These are phyloP conservation scores for Amblyornis subalaris DNA, from an alignment of 2,113 vertebrate species.

Conservation along the genomic window DNA sequence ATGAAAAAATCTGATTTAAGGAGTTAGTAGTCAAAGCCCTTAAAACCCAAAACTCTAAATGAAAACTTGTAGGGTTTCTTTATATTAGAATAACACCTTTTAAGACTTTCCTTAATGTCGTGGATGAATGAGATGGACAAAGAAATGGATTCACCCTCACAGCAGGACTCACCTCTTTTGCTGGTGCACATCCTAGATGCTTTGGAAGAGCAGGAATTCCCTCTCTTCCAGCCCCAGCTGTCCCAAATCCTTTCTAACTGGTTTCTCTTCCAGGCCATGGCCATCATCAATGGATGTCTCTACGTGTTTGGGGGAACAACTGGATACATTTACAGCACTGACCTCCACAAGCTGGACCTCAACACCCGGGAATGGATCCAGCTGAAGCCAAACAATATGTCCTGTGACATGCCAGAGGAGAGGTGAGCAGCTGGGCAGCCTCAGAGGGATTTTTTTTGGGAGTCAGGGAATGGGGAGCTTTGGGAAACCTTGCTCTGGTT, in stretches of 20 bases:
- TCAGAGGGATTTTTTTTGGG: not conserved
- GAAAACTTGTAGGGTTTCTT: not conserved
- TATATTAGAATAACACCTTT: not conserved
- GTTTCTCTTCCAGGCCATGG: conserved; percentile 84
- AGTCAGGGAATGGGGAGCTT: not conserved
- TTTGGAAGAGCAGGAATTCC: not conserved
- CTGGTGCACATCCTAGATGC: not conserved
- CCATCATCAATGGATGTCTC: conserved; percentile 93
- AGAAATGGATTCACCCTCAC: rapidly evolving
- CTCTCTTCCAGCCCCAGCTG: not conserved
- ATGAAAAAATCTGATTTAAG: not conserved
- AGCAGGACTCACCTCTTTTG: not conserved
- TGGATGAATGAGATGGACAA: rapidly evolving
- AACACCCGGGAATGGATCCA: conserved; percentile 94
- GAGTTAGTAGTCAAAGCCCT: not conserved
- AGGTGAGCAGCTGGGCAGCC: conserved; percentile 69
- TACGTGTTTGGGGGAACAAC: conserved; percentile 98
- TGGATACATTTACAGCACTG: conserved; percentile 96
- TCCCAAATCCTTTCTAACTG: rapidly evolving
- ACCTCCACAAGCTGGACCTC: conserved; percentile 93
- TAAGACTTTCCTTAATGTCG: rapidly evolving
- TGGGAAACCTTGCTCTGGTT: not conserved
- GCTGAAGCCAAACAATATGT: conserved; percentile 92
- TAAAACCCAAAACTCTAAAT: not conserved
- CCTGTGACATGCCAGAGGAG: conserved; percentile 92